Evolutionary conservation across 2,888 invertebrate genomes (phyloP), one percentile per base, ranked within the genome.

Genomic region (Lithophane ornitopus): DNA sequence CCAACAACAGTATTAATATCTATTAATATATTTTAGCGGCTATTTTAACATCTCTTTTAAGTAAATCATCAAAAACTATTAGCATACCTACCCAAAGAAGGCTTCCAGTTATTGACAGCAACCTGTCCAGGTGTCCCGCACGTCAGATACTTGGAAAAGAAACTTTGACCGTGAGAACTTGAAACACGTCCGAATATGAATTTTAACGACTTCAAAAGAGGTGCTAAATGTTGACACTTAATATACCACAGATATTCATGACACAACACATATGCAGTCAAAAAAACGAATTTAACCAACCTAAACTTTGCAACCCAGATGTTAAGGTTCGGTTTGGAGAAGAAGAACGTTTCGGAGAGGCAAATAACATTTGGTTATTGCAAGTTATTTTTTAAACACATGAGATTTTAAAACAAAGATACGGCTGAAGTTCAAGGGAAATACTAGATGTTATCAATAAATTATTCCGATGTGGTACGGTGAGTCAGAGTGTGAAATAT

Each of bases 151-250:
- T 81, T 61, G 66, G 86, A 89, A 85, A 74, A 80, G 78, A 81
- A 79, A 79, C 82, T 79, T 78, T 83, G 81, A 79, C 84, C 88
- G 89, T 89, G 89, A 86, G 89, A 89, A 89, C 82, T 80, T 69
- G 52, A 85, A 80, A 84, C 78, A 80, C 77, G 83, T 82, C 79
- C 66, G 81, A 89, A 90, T 89, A 88, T 84, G 86, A 89, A 89
- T 89, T 80, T 89, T 87, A 86, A 89, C 82, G 89, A 89, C 84
- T 84, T 82, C 84, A 84, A 86, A 86, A 87, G 84, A 90, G 82
- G 90, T 87, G 89, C 87, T 90, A 90, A 89, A 86, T 82, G 89
- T 86, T 89, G 86, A 86, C 89, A 89, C 89, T 85, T 88, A 86
- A 89, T 86, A 88, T 84, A 84, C 85, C 87, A 83, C 81, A 75